Percentiles rank a stretch among this genome's conserved stretches.
These are phyloP conservation scores for Pissodes strobi DNA, from an alignment of 1,140 invertebrate genomes.

Conservation along the genomic window DNA sequence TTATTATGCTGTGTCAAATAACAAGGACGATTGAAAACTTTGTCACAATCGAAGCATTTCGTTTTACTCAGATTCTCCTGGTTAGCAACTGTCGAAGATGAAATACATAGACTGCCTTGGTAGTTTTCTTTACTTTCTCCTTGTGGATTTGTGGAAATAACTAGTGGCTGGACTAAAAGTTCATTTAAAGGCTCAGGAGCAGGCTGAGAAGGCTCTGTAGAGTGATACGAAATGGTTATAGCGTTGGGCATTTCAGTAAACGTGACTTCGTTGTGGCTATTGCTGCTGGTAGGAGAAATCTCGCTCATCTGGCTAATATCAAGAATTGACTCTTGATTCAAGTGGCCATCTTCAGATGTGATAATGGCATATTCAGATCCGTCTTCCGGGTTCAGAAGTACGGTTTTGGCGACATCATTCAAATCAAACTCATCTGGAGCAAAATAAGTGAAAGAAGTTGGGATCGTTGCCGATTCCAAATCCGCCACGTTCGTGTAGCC, in stretches of 20 bases:
- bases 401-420: constrained; percentile 27
- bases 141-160: constrained; percentile 28
- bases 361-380: constrained; percentile 26
- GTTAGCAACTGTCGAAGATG: constrained; percentile 33
- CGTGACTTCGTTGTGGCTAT: constrained; percentile 24
- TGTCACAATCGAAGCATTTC: constrained; percentile 82
- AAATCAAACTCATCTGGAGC: constrained; percentile 22
- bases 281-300: constrained; percentile 25
- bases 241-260: not conserved
- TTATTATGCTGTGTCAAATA: constrained; percentile 90
- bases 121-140: constrained; percentile 41
- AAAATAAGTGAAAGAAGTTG: constrained; percentile 42
- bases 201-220: too few species aligned
- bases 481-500: constrained; percentile 72
- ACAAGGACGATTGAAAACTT: constrained; percentile 83
- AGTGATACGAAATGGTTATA: not conserved
- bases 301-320: not conserved
- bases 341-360: constrained; percentile 7
- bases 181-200: not conserved
- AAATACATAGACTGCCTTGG: constrained; percentile 38
- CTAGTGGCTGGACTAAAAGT: not conserved
- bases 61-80: constrained; percentile 54
- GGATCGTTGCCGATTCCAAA: constrained; percentile 63
- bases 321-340: constrained; percentile 11
- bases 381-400: constrained; percentile 3